Base-by-base conservation (phyloP, 2,797 vertebrate species). In the Pampus argenteus region DNA sequence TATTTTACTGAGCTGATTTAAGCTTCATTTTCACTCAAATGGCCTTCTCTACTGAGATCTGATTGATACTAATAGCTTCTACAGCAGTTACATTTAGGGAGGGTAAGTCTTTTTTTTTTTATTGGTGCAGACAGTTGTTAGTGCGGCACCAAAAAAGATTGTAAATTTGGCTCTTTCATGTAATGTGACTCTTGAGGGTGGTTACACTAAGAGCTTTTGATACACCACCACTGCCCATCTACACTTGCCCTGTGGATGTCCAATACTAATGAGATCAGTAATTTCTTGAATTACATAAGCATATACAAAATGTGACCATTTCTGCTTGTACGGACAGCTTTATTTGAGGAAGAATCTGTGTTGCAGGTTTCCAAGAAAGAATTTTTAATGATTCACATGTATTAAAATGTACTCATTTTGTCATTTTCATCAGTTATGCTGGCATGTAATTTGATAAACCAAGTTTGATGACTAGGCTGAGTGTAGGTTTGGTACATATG, bases 31-130 rank as follows among this genome's bases (percentile, higher is more conserved):
- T 87, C 77, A 55, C 78, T 78, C 80, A 80, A 83, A 87, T 76
- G 74, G 80, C 81, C 51, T 71, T 79, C 76, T 81, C 76, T 71
- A 25, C 81, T 45, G 79, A 75, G 58, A 85, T 70, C 60, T 84
- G 86, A 92, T 86, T 90, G 88, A 92, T 86, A 72, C 84, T 89
- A 90, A 91, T 85, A 82, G 87, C 81, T 75, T 70, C 76, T 63
- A 61, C 66, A 78, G 79, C 73, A 0, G 61, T 80, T 77, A 81
- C 49, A 81, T 86, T 79, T 66, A 55, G 58, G 63, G 76, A 69
- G 79, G 72, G 49, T 61, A 36, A 71, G 13, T 25, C 15, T 62
- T 76, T 81, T 84, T 78, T 84, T 69, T 84, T 78, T 84, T 69
- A 79, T 85, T 69, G 66, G 66, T 52, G 57, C 78, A 70, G 76